Base-by-base conservation (phyloP, 2,888 invertebrate species). In the Schrankia costaestrigalis region DNA sequence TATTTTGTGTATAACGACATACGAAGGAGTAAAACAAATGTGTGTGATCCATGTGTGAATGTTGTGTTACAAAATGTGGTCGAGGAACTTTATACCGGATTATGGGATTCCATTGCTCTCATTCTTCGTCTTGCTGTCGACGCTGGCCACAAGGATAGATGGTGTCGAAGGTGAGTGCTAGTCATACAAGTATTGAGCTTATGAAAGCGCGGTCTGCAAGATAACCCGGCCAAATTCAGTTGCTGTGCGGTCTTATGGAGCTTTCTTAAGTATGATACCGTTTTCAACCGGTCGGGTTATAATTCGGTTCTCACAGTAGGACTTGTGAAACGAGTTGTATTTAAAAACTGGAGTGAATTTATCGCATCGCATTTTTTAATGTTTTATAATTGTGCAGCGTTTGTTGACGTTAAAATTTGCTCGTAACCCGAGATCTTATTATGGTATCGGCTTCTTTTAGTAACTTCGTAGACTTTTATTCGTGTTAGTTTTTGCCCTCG, bases 81-180 rank as follows among this genome's bases (percentile, higher is more conserved):
- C 91, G 89, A 90, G 90, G 85, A 90, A 90, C 89, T 89, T 89
- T 88, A 88, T 82, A 87, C 89, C 90, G 90, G 90, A 90, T 90
- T 90, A 90, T 90, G 90, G 91, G 90, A 91, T 91, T 90, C 89
- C 80, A 82, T 83, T 89, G 82, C 78, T 88, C 74, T 77, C 75
- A 59, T 58, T 86, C 62, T 72, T 78, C 55, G 70, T 89, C 50
- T 50, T 82, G 75, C 66, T 87, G 76, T 73, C 83, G 63, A 70
- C 80, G 62, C 63, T 86, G 72, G 71, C 81, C 39, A 63, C 85
- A 63, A 78, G 85, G 65, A 81, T 89, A 62, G 82, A 84, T 52
- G 78, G 83, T 63, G 89, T 89, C 71, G 90, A 90, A 89, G 91
- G 91, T 91, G 79, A 80, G 90, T 78, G 57, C 59, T 75, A 63